A percentile compares a stretch with the other conserved stretches of the same genome.
These are phyloP conservation scores for Drosophila seclusa DNA, from an alignment of 2,888 invertebrate genomes.

Conservation along the genomic window DNA sequence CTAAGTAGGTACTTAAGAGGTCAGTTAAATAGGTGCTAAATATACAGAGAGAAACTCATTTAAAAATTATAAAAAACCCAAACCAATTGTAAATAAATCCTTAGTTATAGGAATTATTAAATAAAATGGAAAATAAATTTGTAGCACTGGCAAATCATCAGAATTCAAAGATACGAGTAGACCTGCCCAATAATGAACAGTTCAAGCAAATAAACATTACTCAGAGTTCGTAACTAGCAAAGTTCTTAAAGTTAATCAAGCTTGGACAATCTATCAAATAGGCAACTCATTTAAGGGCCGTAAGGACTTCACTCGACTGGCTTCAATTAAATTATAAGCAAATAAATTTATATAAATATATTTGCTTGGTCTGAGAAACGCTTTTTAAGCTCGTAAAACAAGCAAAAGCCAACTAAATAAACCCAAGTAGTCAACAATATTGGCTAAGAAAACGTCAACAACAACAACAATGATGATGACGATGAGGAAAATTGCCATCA, in stretches of 20 bases:
- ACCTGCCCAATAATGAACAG: neutral
- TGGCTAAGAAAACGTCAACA: conserved; percentile 67
- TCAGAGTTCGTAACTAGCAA: neutral
- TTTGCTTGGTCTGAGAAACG: conserved; percentile 33
- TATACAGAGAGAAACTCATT: neutral
- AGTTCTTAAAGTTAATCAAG: conserved; percentile 29
- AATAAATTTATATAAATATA: conserved; percentile 66
- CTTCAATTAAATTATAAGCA: conserved; percentile 76
- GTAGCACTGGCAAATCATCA: neutral
- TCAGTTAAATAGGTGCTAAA: neutral
- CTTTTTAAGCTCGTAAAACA: conserved; percentile 69
- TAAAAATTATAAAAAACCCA: neutral
- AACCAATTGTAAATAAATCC: neutral
- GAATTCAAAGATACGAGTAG: neutral
- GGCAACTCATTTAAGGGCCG: conserved; percentile 20
- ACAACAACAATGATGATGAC: conserved; percentile 25
- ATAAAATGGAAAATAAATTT: neutral
- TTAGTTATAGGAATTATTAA: neutral
- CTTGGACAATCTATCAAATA: conserved; percentile 14
- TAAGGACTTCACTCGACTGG: conserved; percentile 40
- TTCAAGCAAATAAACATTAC: neutral
- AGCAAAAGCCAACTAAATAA: conserved; percentile 67
- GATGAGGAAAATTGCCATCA: conserved; percentile 71
- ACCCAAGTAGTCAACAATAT: conserved; percentile 73
- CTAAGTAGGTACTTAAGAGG: conserved; percentile 37